Percentiles rank a stretch among this genome's conserved stretches.
These are phyloP conservation scores for Drosophila athabasca DNA, from an alignment of 1,140 invertebrate genomes.

Conservation along the genomic window DNA sequence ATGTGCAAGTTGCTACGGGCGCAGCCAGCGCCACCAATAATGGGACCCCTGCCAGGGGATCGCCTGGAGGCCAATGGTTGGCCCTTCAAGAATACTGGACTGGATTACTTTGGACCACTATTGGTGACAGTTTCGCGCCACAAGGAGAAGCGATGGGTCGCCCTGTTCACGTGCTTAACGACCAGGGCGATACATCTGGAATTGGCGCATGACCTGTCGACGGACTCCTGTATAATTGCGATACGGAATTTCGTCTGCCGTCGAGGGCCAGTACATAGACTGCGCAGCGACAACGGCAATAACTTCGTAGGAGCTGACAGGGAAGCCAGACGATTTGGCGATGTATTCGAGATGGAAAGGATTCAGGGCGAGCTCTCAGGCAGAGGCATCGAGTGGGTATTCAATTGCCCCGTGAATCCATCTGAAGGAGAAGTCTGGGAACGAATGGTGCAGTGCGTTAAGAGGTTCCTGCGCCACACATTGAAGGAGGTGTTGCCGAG, in stretches of 20 bases:
- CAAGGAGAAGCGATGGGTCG: constrained; percentile 5
- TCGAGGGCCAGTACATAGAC: background rate
- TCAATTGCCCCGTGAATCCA: background rate
- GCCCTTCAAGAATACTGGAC: too few relatives aligned
- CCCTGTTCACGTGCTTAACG: background rate
- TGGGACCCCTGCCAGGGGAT: too few relatives aligned
- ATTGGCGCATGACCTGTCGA: background rate
- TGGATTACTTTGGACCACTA: too few relatives aligned
- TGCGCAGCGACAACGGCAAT: constrained; percentile 8
- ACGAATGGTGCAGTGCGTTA: too few relatives aligned
- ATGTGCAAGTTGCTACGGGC: background rate
- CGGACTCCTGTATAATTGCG: constrained; percentile 3
- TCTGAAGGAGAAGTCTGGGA: too few relatives aligned
- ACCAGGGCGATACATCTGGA: background rate
- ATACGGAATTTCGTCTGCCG: constrained; percentile 1
- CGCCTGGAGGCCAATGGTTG: too few relatives aligned
- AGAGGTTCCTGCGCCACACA: background rate
- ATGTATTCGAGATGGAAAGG: background rate
- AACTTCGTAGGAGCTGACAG: constrained; percentile 1
- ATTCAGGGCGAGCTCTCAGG: constrained; percentile 1
- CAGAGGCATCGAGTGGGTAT: constrained; percentile 6
- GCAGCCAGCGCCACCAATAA: too few relatives aligned
- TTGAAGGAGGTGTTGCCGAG: constrained; percentile 6
- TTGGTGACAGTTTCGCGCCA: background rate
- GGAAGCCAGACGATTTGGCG: too few relatives aligned